phyloP scores from a whole-genome alignment of 1,140 invertebrate species.

The Drosophila albomicans region DNA sequence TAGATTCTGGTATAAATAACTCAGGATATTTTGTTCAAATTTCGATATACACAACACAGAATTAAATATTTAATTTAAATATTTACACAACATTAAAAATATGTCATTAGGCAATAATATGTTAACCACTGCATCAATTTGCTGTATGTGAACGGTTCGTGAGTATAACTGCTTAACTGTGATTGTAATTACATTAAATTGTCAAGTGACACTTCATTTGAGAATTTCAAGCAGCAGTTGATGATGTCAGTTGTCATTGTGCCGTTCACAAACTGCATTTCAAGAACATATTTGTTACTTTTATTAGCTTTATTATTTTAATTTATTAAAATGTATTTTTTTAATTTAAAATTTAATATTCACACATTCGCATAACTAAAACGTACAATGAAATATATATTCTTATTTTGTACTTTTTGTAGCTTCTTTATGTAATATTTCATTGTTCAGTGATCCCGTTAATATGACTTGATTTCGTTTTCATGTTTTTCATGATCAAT shows the following conservation, averaged over 20 bases:
- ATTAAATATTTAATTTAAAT: not conserved
- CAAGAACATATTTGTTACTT: constrained; percentile 2
- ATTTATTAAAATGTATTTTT: constrained; percentile 14
- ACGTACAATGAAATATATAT: not conserved
- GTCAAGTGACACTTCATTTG: not conserved
- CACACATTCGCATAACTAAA: not conserved
- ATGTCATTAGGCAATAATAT: constrained; percentile 10
- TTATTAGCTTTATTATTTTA: constrained; percentile 10
- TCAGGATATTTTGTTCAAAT: constrained; percentile 8
- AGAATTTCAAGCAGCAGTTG: not conserved
- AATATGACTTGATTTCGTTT: not conserved
- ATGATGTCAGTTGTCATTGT: not conserved
- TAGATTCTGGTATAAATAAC: constrained; percentile 1
- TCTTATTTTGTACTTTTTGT: not conserved
- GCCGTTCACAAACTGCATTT: constrained; percentile 9
- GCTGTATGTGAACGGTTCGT: constrained; percentile 11
- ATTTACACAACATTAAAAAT: constrained; percentile 2
- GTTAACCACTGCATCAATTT: constrained; percentile 15
- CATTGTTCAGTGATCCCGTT: not conserved
- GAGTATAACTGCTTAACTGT: not conserved
- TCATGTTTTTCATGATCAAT: not conserved
- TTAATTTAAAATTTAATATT: not conserved
- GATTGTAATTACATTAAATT: not conserved
- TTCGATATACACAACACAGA: not conserved
- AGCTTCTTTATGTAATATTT: not conserved